Conservation (phyloP, 2,888 invertebrate species). For the Argynnis bischoffii region DNA sequence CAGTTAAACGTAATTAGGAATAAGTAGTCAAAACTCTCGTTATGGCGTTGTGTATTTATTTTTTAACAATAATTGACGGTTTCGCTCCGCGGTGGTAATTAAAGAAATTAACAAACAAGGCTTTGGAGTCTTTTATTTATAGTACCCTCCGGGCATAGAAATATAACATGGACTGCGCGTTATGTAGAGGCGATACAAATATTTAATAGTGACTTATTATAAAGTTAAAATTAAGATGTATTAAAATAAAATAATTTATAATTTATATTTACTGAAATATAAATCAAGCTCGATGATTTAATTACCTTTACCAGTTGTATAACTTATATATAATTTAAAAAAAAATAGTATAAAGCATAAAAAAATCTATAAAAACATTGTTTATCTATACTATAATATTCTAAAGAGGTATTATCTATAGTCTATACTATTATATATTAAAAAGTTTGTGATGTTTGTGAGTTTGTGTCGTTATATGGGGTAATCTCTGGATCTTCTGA, state of each 20-base stretch:
- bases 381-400: too few species aligned
- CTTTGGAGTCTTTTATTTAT: constrained; percentile 60
- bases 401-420: too few species aligned
- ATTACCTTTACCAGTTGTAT: too few species aligned
- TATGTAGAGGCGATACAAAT: background rate
- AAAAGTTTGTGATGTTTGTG: too few species aligned
- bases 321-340: background rate
- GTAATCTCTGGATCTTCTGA: too few species aligned
- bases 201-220: too few species aligned
- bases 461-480: too few species aligned
- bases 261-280: background rate
- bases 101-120: constrained; percentile 70
- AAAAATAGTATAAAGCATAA: background rate
- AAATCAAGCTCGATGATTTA: too few species aligned
- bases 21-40: constrained; percentile 66
- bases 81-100: constrained; percentile 63
- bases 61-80: constrained; percentile 69
- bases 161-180: constrained; percentile 20
- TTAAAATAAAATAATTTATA: too few species aligned
- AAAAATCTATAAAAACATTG: too few species aligned
- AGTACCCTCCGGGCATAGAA: constrained; percentile 48
- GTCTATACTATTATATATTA: too few species aligned
- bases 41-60: constrained; percentile 64
- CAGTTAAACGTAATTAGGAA: constrained; percentile 78
- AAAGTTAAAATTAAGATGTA: too few species aligned